Base-by-base conservation (phyloP, 2,797 vertebrate species). In the Trachops cirrhosus region DNA sequence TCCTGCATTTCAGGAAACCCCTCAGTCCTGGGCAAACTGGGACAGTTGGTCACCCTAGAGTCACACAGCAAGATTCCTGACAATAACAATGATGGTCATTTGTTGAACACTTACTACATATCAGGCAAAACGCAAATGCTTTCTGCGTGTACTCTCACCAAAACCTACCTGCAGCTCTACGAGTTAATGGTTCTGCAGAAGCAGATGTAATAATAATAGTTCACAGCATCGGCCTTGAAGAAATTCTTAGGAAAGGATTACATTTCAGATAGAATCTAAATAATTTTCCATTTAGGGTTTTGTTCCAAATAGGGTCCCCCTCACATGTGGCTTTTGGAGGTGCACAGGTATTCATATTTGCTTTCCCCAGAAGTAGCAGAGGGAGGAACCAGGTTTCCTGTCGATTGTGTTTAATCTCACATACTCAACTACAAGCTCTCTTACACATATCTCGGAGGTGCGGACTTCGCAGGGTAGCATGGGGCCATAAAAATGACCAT, bases 351-450 rank as follows among this genome's bases (percentile, higher is more conserved):
- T 96, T 95, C 79, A 0, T 84, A 86, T 86, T 96, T 96, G 93
- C 93, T 95, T 92, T 90, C 85, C 79, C 95, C 82, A 86, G 89
- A 97, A 96, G 95, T 75, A 89, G 91, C 93, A 67, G 90, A 97
- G 64, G 84, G 94, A 96, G 95, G 83, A 70, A 52, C 75, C 92
- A 93, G 70, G 93, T 79, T 97, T 95, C 95, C 96, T 96, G 73
- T 77, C 79, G 50, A 86, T 70, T 77, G 85, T 68, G 48, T 80
- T 93, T 84, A 79, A 92, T 88, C 86, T 93, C 82, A 73, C 86
- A 57, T 29, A 48, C 21, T 88, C 62, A 37, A 32, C 90, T 79
- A 32, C 48, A 73, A 39, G 15, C 77, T 82, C 75, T 73, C 46
- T 46, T 70, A 79, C 62, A 54, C n/a, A 34, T 46, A 68, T 44